Percentiles rank a stretch among this genome's conserved stretches.
These are phyloP conservation scores for Spicauda simplicius DNA, from an alignment of 2,888 invertebrate genomes.

Conservation along the genomic window DNA sequence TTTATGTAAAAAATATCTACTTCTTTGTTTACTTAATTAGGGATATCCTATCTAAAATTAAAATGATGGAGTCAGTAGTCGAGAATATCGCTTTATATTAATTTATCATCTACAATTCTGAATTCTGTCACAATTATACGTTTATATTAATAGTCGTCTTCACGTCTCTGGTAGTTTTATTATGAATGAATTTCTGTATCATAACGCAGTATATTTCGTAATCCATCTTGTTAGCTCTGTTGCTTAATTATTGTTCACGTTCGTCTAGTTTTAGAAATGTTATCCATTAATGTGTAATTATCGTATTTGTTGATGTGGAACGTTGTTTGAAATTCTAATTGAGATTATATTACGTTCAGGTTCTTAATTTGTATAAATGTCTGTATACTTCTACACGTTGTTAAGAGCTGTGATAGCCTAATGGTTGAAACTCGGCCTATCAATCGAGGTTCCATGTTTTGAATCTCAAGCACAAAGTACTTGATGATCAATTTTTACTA, in stretches of 20 bases:
- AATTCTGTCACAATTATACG: conserved; percentile 9
- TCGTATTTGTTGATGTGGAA: background rate
- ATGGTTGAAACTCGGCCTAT: too few relatives aligned
- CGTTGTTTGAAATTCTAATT: background rate
- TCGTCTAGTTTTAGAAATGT: conserved; percentile 1
- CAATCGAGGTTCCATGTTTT: too few relatives aligned
- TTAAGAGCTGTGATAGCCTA: too few relatives aligned
- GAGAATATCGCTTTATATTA: conserved; percentile 5
- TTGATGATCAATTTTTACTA: too few relatives aligned
- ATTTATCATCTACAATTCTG: conserved; percentile 11
- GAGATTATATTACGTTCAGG: too few relatives aligned
- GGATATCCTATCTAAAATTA: background rate
- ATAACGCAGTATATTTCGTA: conserved; percentile 6
- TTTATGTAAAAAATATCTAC: too few relatives aligned
- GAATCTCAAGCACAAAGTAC: too few relatives aligned
- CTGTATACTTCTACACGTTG: too few relatives aligned
- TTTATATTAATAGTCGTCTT: conserved; percentile 7
- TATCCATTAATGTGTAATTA: background rate
- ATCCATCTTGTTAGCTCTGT: conserved; percentile 10
- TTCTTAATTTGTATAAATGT: too few relatives aligned
- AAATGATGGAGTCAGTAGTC: background rate
- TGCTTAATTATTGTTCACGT: conserved; percentile 3
- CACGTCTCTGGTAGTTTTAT: conserved; percentile 9
- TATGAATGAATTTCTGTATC: conserved; percentile 9
- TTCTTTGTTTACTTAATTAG: background rate